Evolutionary conservation across 2,888 invertebrate genomes (phyloP).

Genomic region (Luperina nickerlii): DNA sequence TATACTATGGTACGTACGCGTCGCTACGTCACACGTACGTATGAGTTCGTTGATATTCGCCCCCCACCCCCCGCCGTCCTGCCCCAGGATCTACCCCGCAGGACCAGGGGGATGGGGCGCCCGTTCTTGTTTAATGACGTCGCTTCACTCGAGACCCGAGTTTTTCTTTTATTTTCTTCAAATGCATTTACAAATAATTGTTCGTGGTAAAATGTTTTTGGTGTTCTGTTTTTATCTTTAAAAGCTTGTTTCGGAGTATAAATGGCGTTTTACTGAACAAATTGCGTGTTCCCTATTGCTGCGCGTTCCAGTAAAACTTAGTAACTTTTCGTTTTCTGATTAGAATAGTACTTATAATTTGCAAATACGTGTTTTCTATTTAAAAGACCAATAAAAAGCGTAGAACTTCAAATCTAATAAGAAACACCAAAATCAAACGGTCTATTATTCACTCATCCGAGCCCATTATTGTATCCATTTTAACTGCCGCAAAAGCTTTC

Average conservation of each 20-base stretch:
- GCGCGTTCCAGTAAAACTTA: slow-evolving; percentile 9
- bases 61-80: slow-evolving; percentile 73
- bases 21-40: slow-evolving; percentile 85
- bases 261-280: slow-evolving; percentile 43
- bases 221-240: slow-evolving; percentile 46
- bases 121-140: slow-evolving; percentile 86
- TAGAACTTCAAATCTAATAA: slow-evolving; percentile 2
- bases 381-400: neutral
- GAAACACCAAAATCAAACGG: slow-evolving; percentile 15
- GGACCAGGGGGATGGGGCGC: slow-evolving; percentile 79
- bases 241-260: slow-evolving; percentile 35
- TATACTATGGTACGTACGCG: slow-evolving; percentile 81
- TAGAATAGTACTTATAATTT: slow-evolving; percentile 4
- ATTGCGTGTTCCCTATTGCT: slow-evolving; percentile 30
- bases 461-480: slow-evolving; percentile 43
- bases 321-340: neutral
- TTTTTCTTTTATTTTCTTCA: slow-evolving; percentile 74
- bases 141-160: slow-evolving; percentile 83
- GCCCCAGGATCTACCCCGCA: slow-evolving; percentile 79
- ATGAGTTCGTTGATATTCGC: slow-evolving; percentile 89
- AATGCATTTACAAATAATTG: slow-evolving; percentile 70
- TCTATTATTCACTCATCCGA: slow-evolving; percentile 33
- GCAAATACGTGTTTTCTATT: neutral
- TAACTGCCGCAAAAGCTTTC: slow-evolving; percentile 41
- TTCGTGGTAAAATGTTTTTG: slow-evolving; percentile 61